Evolutionary conservation across 1,140 invertebrate species (phyloP), one percentile per base, ranked within the genome.

Genomic region (Aphidius ervi): DNA sequence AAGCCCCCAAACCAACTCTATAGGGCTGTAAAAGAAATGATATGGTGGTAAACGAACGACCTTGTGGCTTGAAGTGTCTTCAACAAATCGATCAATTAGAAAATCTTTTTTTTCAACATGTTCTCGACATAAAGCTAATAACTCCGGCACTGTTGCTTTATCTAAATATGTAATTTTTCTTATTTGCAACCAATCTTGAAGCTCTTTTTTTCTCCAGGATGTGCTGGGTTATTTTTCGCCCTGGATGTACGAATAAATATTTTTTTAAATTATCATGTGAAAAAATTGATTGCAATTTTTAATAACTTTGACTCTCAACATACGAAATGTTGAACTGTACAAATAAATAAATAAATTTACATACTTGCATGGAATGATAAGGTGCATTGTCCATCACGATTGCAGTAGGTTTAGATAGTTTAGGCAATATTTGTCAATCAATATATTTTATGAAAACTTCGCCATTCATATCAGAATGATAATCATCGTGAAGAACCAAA

Each of bases 11-110:
- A 74, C 65, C 2, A 73, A 55, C 63, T 78, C 71, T 42, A 76
- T 78, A n/a, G 75, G 67, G 59, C 76, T 76, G 5, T 74, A 63
- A 48, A 72, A 65, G 53, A 68, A 70, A 56, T 74, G 70, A 56
- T 74, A 76, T 9, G 73, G 72, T 6, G 75, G 72, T 37, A 76
- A 55, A 47, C 72, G 55, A n/a, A 72, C 45, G 20, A 74, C 64
- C 23, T 49, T 45, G 47, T 67, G 63, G 0, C 60, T 64, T n/a
- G 23, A 39, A 7, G 39, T 4, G 3, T n/a, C 10, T 5, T 4
- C n/a, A 43, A 58, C 9, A 10, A 2, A 6, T n/a, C 43, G 6
- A 39, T 47, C 46, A 2, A 57, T 6, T 39, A 47, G 45, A 57
- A 37, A 48, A 5, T 9, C 5, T 1, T 39, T 10, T 6, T 7